These are phyloP conservation scores for Gallinago media DNA, from an alignment of 2,113 vertebrate species.

Conservation along the genomic window DNA sequence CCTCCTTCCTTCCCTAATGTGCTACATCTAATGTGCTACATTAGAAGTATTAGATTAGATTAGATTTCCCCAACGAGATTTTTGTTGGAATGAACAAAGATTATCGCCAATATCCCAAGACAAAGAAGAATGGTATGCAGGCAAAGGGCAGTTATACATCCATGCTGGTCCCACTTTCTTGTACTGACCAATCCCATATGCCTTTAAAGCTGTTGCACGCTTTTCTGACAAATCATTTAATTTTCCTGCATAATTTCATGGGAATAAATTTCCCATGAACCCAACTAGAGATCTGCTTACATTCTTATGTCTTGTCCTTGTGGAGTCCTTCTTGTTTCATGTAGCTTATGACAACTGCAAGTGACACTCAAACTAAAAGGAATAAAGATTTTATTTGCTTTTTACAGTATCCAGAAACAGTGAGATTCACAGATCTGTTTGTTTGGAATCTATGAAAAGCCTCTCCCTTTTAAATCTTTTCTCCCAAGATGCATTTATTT, in stretches of 20 bases:
- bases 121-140: not conserved
- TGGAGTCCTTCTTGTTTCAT: not conserved
- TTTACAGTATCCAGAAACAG: not conserved
- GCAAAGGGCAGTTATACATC: not conserved
- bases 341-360: not conserved
- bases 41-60: not conserved
- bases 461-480: not conserved
- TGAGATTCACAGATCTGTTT: not conserved
- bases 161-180: not conserved
- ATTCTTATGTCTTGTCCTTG: not conserved
- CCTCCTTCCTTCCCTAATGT: not conserved
- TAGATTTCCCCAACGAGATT: not conserved
- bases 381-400: not conserved
- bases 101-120: not conserved
- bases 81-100: not conserved
- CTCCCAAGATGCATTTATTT: not conserved
- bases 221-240: not conserved
- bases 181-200: not conserved
- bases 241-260: not conserved
- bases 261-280: not conserved
- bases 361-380: not conserved
- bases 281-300: not conserved
- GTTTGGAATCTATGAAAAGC: not conserved
- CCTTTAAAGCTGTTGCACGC: not conserved
- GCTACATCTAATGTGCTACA: not conserved